Evolutionary conservation across 1,140 invertebrate genomes (phyloP), one percentile per base, ranked within the genome.

Genomic region (Meteorus sp.): DNA sequence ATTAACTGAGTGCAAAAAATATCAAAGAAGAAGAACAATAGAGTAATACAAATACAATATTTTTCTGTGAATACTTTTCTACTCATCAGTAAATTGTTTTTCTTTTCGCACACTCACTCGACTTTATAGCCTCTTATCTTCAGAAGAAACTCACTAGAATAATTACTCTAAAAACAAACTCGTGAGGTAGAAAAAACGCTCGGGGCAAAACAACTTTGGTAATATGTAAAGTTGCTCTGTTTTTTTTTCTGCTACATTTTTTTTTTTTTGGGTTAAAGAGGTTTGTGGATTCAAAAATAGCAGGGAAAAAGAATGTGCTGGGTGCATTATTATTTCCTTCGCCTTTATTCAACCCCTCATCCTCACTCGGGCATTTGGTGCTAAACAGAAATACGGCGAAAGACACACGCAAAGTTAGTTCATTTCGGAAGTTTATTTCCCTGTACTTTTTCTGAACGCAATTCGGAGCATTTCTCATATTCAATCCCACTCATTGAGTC

Each of bases 401-500:
- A 76, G 74, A 74, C 72, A 74, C 70, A 72, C 73, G 71, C 67
- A 74, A 73, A 76, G 74, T 75, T 72, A 57, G 47, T 55, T 72
- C 70, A 72, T 73, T 73, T 73, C 61, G 61, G 69, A 72, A 73
- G 71, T 73, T 73, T 63, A 56, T 45, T 53, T 61, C 53, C 59
- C 48, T 59, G 54, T 43, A 61, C 37, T 57, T 61, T n/a, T 52
- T 61, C 22, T 53, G 44, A 22, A 60, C 61, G 51, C 41, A 53
- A 57, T 55, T 52, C 31, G 43, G 43, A 31, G 41, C 33, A n/a
- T 53, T 53, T 50, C 51, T 56, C 44, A 52, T 45, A 31, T 50
- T 31, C 35, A 22, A n/a, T n/a, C 39, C 37, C 43, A 23, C 35
- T 33, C 48, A n/a, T n/a, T n/a, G n/a, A n/a, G n/a, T n/a, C n/a